Evolutionary conservation across 2,888 invertebrate species (phyloP), one percentile per base, ranked within the genome.

Genomic region (Galerucella nymphaeae): DNA sequence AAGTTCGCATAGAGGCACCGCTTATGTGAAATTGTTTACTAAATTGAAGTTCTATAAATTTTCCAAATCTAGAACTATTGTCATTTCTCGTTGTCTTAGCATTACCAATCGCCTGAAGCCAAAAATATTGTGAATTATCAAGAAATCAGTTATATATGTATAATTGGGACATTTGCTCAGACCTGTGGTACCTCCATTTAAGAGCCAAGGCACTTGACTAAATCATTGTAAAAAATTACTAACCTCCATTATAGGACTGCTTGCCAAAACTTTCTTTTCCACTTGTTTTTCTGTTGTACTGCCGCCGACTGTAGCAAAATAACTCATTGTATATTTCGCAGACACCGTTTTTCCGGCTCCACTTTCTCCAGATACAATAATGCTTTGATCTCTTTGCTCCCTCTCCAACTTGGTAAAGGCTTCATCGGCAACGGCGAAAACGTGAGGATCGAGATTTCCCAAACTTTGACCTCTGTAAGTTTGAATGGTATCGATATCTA

Each of bases 331-430:
- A 86, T 98, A 99, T 86, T 99, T 99, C 0, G 99, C 99, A 0
- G 98, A 98, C 1, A 99, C 98, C 0, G 99, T 99, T 87, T 99
- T 99, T 0, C 99, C 99, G 0, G 99, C 99, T 0, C 99, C 99
- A 0, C 97, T 98, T 85, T 99, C 99, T 0, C 99, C 99, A 76
- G 96, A 95, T 11, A 99, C 98, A 87, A 95, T 95, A 80, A 95
- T 95, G 83, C 94, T 94, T 82, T 95, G 93, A 84, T 95, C 93
- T 76, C 91, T 89, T 77, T 90, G 89, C 82, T 93, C 93, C 87
- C 97, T 91, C 86, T 97, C 96, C 88, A 98, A 88, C 85, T 96
- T 94, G n/a, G 96, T 97, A 87, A 94, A 98, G 0, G 98, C 98
- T 85, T 99, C 98, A 87, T 99, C 99, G 1, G 99, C 96, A 14